Conservation (phyloP, 2,888 invertebrate species). For the Allophyes oxyacanthae region DNA sequence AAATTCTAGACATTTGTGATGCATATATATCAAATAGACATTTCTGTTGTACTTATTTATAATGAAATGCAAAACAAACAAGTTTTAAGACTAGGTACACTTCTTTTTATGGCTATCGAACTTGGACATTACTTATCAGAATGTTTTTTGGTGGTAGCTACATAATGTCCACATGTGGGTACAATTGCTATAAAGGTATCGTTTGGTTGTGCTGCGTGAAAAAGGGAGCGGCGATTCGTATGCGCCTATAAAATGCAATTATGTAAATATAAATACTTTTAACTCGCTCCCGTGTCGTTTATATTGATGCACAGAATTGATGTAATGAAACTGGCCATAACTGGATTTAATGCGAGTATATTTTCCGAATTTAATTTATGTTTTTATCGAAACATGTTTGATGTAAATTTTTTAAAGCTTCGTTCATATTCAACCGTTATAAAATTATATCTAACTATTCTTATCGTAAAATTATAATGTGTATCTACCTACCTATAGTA, state of each 20-base stretch:
- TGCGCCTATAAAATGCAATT: slow-evolving; percentile 51
- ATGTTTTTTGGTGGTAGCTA: slow-evolving; percentile 23
- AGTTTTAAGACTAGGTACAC: too few relatives aligned
- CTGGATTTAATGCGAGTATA: slow-evolving; percentile 33
- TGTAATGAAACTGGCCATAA: slow-evolving; percentile 47
- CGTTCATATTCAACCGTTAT: too few relatives aligned
- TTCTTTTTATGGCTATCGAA: too few relatives aligned
- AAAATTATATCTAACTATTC: too few relatives aligned
- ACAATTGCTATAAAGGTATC: slow-evolving; percentile 22
- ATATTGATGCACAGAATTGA: too few relatives aligned
- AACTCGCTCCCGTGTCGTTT: slow-evolving; percentile 43
- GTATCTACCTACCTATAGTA: background rate
- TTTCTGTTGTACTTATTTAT: too few relatives aligned
- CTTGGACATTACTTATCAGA: too few relatives aligned
- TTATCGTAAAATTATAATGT: too few relatives aligned
- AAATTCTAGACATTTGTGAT: too few relatives aligned
- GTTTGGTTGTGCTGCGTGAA: slow-evolving; percentile 18
- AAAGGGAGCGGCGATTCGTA: slow-evolving; percentile 26
- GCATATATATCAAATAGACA: too few relatives aligned
- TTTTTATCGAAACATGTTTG: background rate
- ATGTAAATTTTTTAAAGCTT: too few relatives aligned
- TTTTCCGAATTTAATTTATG: slow-evolving; percentile 23
- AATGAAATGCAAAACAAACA: too few relatives aligned
- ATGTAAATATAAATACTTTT: slow-evolving; percentile 55
- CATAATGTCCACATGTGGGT: slow-evolving; percentile 21